Percentiles rank a stretch among this genome's conserved stretches.
phyloP scores from a whole-genome alignment of 2,113 vertebrate species.

The Cavia aperea region DNA sequence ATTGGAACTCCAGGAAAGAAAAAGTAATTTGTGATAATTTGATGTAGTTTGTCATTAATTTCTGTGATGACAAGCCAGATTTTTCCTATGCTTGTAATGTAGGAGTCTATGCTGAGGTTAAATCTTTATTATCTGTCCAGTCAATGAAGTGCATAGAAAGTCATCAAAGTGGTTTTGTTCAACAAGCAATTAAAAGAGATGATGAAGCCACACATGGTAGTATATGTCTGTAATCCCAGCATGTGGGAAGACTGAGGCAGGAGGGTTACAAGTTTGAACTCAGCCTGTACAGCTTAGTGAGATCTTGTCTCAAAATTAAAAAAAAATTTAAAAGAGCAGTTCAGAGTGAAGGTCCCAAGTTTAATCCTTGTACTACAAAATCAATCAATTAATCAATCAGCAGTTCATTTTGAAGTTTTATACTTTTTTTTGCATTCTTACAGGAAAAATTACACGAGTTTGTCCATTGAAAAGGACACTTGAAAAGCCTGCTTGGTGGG shows the following conservation, averaged over 20 bases:
- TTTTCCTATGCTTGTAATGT: not conserved
- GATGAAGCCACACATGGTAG: not conserved
- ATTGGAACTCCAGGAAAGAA: not conserved
- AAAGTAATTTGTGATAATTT: not conserved
- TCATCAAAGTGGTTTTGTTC: not conserved
- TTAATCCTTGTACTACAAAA: not conserved
- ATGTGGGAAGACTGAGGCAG: not conserved
- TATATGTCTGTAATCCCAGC: not conserved
- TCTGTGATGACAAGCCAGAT: not conserved
- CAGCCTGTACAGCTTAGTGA: not conserved
- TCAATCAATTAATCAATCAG: not conserved
- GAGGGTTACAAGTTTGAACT: not conserved
- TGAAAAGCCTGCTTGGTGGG: not conserved
- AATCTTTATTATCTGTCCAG: not conserved
- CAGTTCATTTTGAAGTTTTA: not conserved
- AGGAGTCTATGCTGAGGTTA: not conserved
- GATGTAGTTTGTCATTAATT: not conserved
- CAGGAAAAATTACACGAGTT: not conserved
- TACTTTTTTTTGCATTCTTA: not conserved
- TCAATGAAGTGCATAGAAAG: not conserved
- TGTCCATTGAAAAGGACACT: not conserved
- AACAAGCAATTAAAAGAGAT: conserved; percentile 13
- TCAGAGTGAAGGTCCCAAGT: not conserved
- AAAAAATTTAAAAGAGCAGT: not conserved
- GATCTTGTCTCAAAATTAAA: not conserved